phyloP scores from a whole-genome alignment of 1,140 invertebrate genomes.

The Drosophila watanabei region DNA sequence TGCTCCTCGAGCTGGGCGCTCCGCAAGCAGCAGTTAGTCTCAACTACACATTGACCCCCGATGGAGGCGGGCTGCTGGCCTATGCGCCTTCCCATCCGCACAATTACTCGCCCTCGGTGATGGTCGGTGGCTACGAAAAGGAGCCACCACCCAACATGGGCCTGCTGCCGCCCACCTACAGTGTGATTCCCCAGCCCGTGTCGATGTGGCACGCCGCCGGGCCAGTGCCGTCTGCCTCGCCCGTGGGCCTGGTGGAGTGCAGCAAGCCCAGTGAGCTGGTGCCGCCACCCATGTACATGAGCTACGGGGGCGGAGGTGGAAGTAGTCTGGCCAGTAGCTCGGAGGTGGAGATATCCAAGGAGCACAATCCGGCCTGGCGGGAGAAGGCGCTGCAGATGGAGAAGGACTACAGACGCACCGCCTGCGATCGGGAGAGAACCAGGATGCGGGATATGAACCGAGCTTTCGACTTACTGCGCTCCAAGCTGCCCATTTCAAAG shows the following conservation, averaged over 20 bases:
- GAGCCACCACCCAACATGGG: conserved; percentile 34
- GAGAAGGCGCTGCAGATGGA: conserved; percentile 87
- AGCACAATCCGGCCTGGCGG: conserved; percentile 86
- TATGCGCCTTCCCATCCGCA: conserved; percentile 41
- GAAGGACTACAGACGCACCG: conserved; percentile 88
- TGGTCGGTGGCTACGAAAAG: conserved; percentile 58
- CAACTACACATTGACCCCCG: conserved; percentile 58
- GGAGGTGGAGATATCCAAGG: conserved; percentile 84
- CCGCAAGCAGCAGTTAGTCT: conserved; percentile 40
- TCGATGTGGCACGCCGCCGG: conserved; percentile 67
- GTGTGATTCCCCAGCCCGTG: conserved; percentile 77
- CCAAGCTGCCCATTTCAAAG: conserved; percentile 92
- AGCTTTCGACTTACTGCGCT: conserved; percentile 92
- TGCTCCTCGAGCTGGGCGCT: conserved; percentile 72
- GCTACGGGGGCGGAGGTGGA: conserved; percentile 42
- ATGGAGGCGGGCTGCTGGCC: conserved; percentile 53
- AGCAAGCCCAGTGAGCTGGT: conserved; percentile 67
- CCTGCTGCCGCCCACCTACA: conserved; percentile 41
- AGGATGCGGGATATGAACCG: conserved; percentile 96
- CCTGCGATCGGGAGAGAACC: conserved; percentile 93
- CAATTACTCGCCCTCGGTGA: conserved; percentile 52
- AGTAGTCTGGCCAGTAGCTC: conserved; percentile 34
- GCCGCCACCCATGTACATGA: conserved; percentile 77
- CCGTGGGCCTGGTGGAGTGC: conserved; percentile 23
- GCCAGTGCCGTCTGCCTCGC: not conserved